phyloP scores from a whole-genome alignment of 2,888 invertebrate species.

The Ectropis crepuscularia region DNA sequence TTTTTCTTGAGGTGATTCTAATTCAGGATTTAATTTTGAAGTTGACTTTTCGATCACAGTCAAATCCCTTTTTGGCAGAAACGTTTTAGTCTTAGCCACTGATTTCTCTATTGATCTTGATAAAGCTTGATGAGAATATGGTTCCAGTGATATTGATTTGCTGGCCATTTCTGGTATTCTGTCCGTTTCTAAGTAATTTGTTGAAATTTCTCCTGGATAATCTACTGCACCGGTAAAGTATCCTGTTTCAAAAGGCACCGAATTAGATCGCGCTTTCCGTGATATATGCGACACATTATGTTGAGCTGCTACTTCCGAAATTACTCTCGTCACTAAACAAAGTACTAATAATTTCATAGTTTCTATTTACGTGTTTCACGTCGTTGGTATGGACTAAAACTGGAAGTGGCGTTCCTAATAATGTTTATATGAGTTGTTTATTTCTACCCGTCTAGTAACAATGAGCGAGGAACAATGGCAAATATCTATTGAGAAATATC shows the following conservation, averaged over 20 bases:
- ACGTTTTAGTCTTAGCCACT: slow-evolving; percentile 6
- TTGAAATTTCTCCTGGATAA: slow-evolving; percentile 44
- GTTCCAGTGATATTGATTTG: not conserved
- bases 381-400: slow-evolving; percentile 50
- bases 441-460: slow-evolving; percentile 54
- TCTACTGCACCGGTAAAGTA: slow-evolving; percentile 54
- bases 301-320: slow-evolving; percentile 50
- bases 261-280: slow-evolving; percentile 53
- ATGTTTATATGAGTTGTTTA: slow-evolving; percentile 73
- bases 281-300: slow-evolving; percentile 50
- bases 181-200: slow-evolving; percentile 31
- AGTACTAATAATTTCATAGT: slow-evolving; percentile 50
- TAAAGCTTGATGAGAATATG: slow-evolving; percentile 18
- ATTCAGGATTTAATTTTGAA: slow-evolving; percentile 47
- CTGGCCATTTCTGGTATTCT: not conserved
- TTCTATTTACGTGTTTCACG: slow-evolving; percentile 54
- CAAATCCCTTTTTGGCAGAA: slow-evolving; percentile 33
- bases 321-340: slow-evolving; percentile 54
- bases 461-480: slow-evolving; percentile 68
- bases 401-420: slow-evolving; percentile 63
- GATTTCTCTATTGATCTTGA: slow-evolving; percentile 9
- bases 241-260: slow-evolving; percentile 48
- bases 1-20: slow-evolving; percentile 47
- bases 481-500: slow-evolving; percentile 65
- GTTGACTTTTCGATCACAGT: slow-evolving; percentile 50